These are phyloP conservation scores for Prostheceraeus crozeri DNA, from an alignment of 2,888 invertebrate species.

Conservation along the genomic window DNA sequence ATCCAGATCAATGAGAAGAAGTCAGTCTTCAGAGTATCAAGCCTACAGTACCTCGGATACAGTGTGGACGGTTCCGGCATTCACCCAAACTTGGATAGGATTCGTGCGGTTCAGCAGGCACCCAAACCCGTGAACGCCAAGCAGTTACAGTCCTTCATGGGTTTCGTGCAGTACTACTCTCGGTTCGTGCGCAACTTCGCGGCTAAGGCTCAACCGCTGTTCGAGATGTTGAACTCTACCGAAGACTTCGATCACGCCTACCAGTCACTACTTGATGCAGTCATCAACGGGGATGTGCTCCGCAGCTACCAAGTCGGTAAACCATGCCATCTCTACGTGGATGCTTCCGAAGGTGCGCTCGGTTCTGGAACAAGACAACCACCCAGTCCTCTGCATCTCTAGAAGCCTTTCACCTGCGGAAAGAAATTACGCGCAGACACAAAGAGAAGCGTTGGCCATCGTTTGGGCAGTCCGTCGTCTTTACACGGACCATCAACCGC, in stretches of 20 bases:
- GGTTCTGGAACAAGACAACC: conserved; percentile 21
- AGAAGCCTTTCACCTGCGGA: neutral
- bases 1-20: conserved; percentile 5
- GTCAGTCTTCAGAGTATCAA: neutral
- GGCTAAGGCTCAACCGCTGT: conserved; percentile 12
- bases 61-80: neutral
- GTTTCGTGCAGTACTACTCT: conserved; percentile 9
- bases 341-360: conserved; percentile 9
- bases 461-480: conserved; percentile 19
- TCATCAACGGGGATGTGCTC: conserved; percentile 2
- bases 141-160: neutral
- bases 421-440: conserved; percentile 8
- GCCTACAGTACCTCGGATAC: neutral
- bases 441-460: conserved; percentile 19
- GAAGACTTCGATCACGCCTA: conserved; percentile 3
- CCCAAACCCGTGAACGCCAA: neutral
- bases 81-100: neutral
- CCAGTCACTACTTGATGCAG: neutral
- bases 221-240: neutral
- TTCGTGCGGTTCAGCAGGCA: conserved; percentile 1
- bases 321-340: neutral
- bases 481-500: conserved; percentile 1
- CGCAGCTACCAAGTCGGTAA: neutral
- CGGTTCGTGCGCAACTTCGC: conserved; percentile 16
- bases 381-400: conserved; percentile 7